Evolutionary conservation across 2,113 vertebrate species (phyloP).

Genomic region (Fulmarus glacialis): DNA sequence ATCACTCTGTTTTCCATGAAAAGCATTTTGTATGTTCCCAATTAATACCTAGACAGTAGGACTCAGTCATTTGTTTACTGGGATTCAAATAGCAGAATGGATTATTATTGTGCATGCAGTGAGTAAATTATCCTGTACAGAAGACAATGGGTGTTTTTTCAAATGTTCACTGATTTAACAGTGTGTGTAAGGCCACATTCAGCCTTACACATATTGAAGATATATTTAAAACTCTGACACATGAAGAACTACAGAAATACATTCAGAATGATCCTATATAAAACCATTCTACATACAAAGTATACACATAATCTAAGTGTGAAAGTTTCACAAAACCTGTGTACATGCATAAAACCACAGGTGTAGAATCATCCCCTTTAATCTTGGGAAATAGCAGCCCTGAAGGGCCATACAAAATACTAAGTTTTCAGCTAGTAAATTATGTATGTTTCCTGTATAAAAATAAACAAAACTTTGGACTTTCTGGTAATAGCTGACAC

Average conservation of each 20-base stretch:
- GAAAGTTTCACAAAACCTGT: not conserved
- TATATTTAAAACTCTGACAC: not conserved
- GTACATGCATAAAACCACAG: not conserved
- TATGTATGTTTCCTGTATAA: not conserved
- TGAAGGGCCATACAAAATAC: not conserved
- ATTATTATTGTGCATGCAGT: not conserved
- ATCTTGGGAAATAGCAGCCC: not conserved
- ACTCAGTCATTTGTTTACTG: not conserved
- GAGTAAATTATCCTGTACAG: not conserved
- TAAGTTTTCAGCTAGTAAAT: not conserved
- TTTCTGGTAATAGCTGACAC: not conserved
- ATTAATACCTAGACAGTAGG: not conserved
- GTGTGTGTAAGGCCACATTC: not conserved
- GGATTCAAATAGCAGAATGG: not conserved
- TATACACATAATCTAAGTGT: rapidly evolving
- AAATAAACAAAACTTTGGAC: not conserved
- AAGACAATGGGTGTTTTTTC: not conserved
- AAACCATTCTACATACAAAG: not conserved
- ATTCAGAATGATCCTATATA: not conserved
- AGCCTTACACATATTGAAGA: not conserved
- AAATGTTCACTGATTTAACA: not conserved
- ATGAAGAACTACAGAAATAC: not conserved
- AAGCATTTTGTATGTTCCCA: not conserved
- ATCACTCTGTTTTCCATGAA: not conserved
- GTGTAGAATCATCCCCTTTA: not conserved